A percentile compares a stretch with the other conserved stretches of the same genome.
These are phyloP conservation scores for Drosophila multiciliata DNA, from an alignment of 2,888 invertebrate genomes.

Conservation along the genomic window DNA sequence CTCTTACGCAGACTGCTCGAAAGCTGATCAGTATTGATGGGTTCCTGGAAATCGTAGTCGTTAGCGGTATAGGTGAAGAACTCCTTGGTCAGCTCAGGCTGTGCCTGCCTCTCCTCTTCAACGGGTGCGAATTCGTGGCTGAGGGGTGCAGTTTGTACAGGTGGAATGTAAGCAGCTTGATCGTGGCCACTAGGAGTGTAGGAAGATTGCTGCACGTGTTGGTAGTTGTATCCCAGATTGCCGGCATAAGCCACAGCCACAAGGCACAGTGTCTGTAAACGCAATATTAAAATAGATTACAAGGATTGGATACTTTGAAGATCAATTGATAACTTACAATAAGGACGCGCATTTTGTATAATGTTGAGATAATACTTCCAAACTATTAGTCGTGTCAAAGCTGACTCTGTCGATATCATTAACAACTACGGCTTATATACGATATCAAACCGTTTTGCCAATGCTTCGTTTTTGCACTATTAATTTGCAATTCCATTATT, in stretches of 20 bases:
- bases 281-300: background rate
- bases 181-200: constrained; percentile 50
- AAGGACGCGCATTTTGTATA: constrained; percentile 69
- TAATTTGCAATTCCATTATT: constrained; percentile 40
- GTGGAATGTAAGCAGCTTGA: constrained; percentile 37
- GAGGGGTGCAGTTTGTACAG: constrained; percentile 12
- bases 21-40: constrained; percentile 59
- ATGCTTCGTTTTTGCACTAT: constrained; percentile 34
- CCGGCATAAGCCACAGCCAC: constrained; percentile 66
- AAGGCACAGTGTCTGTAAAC: constrained; percentile 58
- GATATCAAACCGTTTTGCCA: constrained; percentile 19
- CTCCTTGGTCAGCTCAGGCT: constrained; percentile 78
- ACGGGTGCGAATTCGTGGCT: constrained; percentile 14
- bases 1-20: constrained; percentile 63
- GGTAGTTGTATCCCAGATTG: constrained; percentile 74
- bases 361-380: constrained; percentile 49
- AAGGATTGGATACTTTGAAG: background rate
- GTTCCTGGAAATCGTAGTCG: constrained; percentile 75
- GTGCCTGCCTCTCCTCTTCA: constrained; percentile 47
- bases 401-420: constrained; percentile 52
- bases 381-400: constrained; percentile 42
- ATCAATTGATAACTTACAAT: constrained; percentile 59
- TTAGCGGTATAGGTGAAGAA: constrained; percentile 81
- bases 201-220: constrained; percentile 62
- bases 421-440: constrained; percentile 69